phyloP scores from a whole-genome alignment of 2,113 vertebrate genomes.

The Malurus cyaneus region DNA sequence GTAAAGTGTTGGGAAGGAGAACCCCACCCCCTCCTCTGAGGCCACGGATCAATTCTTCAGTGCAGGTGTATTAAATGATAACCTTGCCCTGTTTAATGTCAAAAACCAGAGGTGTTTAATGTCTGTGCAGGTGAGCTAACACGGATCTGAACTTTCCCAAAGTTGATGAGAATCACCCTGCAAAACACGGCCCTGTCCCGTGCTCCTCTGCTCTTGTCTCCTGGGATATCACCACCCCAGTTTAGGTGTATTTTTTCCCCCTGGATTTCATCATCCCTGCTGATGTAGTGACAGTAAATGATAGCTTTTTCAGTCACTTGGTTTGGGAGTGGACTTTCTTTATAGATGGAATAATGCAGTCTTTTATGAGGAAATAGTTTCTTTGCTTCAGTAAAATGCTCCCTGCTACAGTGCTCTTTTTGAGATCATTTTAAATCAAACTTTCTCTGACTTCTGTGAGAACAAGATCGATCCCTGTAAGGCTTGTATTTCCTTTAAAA shows the following conservation, averaged over 20 bases:
- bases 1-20: not conserved
- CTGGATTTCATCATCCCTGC: not conserved
- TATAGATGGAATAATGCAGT: not conserved
- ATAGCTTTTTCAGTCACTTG: not conserved
- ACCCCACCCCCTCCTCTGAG: not conserved
- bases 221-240: not conserved
- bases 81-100: slow-evolving; percentile 73
- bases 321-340: not conserved
- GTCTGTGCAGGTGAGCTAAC: slow-evolving; percentile 47
- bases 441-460: not conserved
- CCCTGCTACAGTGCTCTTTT: not conserved
- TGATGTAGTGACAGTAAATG: not conserved
- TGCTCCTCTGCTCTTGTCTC: not conserved
- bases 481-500: slow-evolving; percentile 31
- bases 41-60: slow-evolving; percentile 64
- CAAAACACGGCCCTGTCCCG: not conserved
- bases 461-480: not conserved
- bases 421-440: not conserved
- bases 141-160: not conserved
- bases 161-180: not conserved
- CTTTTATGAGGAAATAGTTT: not conserved
- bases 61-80: slow-evolving; percentile 55
- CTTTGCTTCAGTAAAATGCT: not conserved
- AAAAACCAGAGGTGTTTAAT: not conserved
- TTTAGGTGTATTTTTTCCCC: not conserved